phyloP scores from a whole-genome alignment of 2,113 vertebrate genomes.

The Ornithorhynchus anatinus region DNA sequence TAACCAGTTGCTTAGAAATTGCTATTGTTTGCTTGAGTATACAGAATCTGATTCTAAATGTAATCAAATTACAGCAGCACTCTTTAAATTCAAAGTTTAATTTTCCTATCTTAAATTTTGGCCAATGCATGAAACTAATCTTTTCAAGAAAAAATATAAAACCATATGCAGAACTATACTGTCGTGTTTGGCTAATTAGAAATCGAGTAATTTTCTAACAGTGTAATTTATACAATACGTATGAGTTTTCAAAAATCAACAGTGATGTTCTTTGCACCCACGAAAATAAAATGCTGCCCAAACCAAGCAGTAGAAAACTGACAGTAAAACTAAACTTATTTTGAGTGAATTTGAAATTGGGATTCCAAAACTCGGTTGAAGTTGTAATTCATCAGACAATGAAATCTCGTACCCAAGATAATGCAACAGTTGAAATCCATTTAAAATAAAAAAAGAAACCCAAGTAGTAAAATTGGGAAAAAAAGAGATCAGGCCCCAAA shows the following conservation, averaged over 20 bases:
- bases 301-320: slow-evolving; percentile 1
- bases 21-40: slow-evolving; percentile 59
- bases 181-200: slow-evolving; percentile 39
- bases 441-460: slow-evolving; percentile 62
- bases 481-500: not conserved
- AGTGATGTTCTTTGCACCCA: not conserved
- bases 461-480: slow-evolving; percentile 53
- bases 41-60: slow-evolving; percentile 46
- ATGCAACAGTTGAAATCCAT: slow-evolving; percentile 62
- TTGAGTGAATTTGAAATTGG: slow-evolving; percentile 37
- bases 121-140: slow-evolving; percentile 25
- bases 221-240: slow-evolving; percentile 37
- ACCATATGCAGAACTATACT: not conserved
- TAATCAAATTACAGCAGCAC: slow-evolving; percentile 57
- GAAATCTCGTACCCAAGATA: slow-evolving; percentile 57
- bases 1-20: slow-evolving; percentile 50
- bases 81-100: slow-evolving; percentile 60
- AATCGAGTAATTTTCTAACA: slow-evolving; percentile 43
- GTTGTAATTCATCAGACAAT: slow-evolving; percentile 60
- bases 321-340: slow-evolving; percentile 35
- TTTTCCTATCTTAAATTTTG: slow-evolving; percentile 60
- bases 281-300: slow-evolving; percentile 17
- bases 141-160: slow-evolving; percentile 46
- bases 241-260: slow-evolving; percentile 24
- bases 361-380: slow-evolving; percentile 52